Conservation (phyloP, 2,888 invertebrate genomes). For the Pomacea canaliculata region DNA sequence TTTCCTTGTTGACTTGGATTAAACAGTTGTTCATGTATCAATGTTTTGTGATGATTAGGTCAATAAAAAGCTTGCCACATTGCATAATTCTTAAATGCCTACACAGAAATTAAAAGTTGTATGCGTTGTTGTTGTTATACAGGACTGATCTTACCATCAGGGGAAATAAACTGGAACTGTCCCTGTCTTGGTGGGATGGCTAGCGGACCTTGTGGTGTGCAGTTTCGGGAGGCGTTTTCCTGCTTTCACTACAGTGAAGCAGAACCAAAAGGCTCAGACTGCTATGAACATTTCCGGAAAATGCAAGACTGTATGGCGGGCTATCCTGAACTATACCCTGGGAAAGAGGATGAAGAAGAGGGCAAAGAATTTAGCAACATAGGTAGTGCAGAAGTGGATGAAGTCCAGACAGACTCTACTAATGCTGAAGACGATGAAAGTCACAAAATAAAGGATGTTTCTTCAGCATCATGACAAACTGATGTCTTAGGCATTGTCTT, state of each 20-base stretch:
- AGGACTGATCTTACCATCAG: conserved; percentile 86
- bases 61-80: too few species aligned
- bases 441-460: not conserved
- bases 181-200: conserved; percentile 98
- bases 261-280: conserved; percentile 93
- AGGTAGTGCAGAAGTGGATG: not conserved
- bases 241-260: conserved; percentile 87
- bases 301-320: conserved; percentile 88
- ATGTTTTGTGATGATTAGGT: too few species aligned
- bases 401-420: too few species aligned
- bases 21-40: too few species aligned
- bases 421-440: not conserved
- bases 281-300: conserved; percentile 82
- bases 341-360: conserved; percentile 20
- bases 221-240: conserved; percentile 93
- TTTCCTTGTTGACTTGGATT: too few species aligned
- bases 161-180: conserved; percentile 96
- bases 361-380: not conserved
- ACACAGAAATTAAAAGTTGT: too few species aligned
- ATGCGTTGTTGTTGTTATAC: too few species aligned
- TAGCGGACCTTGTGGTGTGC: conserved; percentile 92
- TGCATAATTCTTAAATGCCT: too few species aligned
- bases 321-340: conserved; percentile 84
- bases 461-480: conserved; percentile 2
- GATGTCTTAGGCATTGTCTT: not conserved